phyloP scores from a whole-genome alignment of 2,888 invertebrate species.

The Tachina lurida region DNA sequence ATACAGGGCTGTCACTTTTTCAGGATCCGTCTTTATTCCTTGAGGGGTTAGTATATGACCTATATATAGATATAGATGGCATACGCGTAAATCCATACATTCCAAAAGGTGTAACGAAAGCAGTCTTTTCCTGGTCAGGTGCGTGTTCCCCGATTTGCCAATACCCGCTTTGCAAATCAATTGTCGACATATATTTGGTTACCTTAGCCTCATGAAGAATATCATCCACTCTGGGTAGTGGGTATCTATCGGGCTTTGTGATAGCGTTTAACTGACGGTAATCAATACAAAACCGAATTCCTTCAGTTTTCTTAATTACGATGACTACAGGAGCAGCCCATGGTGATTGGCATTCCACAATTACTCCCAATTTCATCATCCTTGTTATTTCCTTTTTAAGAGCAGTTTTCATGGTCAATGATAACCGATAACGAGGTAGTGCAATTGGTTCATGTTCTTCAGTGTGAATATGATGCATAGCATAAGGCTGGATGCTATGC shows the following conservation, averaged over 20 bases:
- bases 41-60: constrained; percentile 45
- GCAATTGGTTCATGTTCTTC: constrained; percentile 41
- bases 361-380: constrained; percentile 76
- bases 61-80: constrained; percentile 68
- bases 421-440: constrained; percentile 68
- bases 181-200: constrained; percentile 61
- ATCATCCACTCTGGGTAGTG: constrained; percentile 56
- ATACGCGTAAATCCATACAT: constrained; percentile 67
- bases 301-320: constrained; percentile 78
- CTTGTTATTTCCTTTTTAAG: constrained; percentile 76
- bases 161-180: constrained; percentile 67
- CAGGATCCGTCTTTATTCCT: constrained; percentile 73
- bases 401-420: constrained; percentile 52
- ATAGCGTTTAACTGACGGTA: constrained; percentile 70
- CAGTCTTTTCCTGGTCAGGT: constrained; percentile 65
- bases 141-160: constrained; percentile 60
- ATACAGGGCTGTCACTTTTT: constrained; percentile 62
- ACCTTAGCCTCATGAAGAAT: constrained; percentile 59
- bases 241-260: constrained; percentile 18
- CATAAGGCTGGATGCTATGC: constrained; percentile 34
- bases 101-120: constrained; percentile 67
- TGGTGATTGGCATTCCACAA: constrained; percentile 79
- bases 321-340: constrained; percentile 79
- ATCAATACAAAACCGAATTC: constrained; percentile 77
- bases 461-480: constrained; percentile 53